These are phyloP conservation scores for Nycticorax nycticorax DNA, from an alignment of 2,113 vertebrate genomes.

Conservation along the genomic window DNA sequence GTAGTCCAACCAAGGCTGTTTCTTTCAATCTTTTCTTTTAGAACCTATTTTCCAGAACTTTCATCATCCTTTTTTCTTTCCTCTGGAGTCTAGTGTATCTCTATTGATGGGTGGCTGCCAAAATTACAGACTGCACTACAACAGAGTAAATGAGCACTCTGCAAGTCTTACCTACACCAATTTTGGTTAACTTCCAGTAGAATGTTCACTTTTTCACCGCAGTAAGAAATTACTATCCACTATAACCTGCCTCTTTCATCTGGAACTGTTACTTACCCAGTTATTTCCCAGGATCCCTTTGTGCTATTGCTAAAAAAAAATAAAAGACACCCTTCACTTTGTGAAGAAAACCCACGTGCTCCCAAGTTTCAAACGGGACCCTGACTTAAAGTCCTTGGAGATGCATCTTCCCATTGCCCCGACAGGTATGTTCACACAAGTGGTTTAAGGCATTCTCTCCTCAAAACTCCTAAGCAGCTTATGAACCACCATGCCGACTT, in stretches of 20 bases:
- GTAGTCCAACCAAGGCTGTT: background rate
- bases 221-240: background rate
- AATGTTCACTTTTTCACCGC: background rate
- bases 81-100: background rate
- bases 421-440: background rate
- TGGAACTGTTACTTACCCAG: background rate
- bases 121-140: background rate
- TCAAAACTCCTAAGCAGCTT: background rate
- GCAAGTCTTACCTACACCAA: background rate
- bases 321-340: background rate
- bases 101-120: background rate
- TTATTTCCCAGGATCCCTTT: background rate
- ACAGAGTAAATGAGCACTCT: background rate
- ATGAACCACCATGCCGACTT: background rate
- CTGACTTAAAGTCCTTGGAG: too few relatives aligned
- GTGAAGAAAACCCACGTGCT: background rate
- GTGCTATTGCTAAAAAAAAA: background rate
- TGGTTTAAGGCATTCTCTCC: background rate
- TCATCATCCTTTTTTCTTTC: background rate
- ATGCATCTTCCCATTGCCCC: background rate
- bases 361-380: background rate
- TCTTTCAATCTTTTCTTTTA: background rate
- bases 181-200: background rate
- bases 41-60: background rate
- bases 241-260: background rate